Percentiles rank a stretch among this genome's conserved stretches.
phyloP scores from a whole-genome alignment of 2,888 invertebrate genomes.

The Sericinus montela region DNA sequence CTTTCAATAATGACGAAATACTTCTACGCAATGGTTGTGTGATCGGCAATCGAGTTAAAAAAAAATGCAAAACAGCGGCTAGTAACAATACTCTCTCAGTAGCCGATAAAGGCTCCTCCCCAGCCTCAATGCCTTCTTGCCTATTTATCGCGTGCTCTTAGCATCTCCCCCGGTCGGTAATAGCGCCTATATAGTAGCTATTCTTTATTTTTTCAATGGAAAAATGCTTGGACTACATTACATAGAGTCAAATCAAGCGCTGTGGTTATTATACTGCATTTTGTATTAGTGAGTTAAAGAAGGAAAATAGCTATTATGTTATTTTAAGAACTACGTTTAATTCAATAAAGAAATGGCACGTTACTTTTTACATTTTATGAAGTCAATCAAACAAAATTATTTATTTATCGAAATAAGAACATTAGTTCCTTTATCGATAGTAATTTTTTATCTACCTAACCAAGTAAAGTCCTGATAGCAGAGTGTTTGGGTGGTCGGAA shows the following conservation, averaged over 20 bases:
- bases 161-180: constrained; percentile 27
- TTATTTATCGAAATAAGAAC: too few species aligned
- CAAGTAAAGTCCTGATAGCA: too few species aligned
- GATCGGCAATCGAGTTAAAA: too few species aligned
- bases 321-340: too few species aligned
- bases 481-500: too few species aligned
- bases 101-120: constrained; percentile 38
- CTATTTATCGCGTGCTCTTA: constrained; percentile 47
- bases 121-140: constrained; percentile 35
- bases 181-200: constrained; percentile 26
- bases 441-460: too few species aligned
- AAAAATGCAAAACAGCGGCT: constrained; percentile 14
- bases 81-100: constrained; percentile 36
- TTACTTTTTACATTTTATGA: too few species aligned
- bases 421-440: too few species aligned
- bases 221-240: constrained; percentile 23
- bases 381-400: too few species aligned
- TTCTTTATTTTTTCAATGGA: constrained; percentile 30
- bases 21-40: background rate
- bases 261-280: constrained; percentile 11
- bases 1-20: background rate
- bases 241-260: constrained; percentile 23
- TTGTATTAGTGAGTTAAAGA: background rate
- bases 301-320: too few species aligned
- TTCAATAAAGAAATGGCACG: too few species aligned